These are phyloP conservation scores for Leptopilina syphax DNA, from an alignment of 2,888 invertebrate genomes.

Conservation along the genomic window DNA sequence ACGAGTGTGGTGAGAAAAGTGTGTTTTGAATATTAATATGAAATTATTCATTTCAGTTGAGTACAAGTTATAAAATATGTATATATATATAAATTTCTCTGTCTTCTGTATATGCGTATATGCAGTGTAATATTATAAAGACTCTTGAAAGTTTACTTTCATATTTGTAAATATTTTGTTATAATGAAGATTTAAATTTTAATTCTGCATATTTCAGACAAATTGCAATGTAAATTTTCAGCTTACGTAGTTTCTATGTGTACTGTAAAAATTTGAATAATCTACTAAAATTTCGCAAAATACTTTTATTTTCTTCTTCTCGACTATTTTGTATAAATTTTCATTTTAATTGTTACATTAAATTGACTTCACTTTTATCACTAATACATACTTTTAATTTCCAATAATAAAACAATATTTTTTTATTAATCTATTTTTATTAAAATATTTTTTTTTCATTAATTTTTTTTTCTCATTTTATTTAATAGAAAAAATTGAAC, in stretches of 20 bases:
- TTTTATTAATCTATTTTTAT: too few species aligned
- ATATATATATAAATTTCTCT: too few species aligned
- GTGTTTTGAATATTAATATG: slow-evolving; percentile 16
- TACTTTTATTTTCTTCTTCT: not conserved
- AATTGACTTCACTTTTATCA: too few species aligned
- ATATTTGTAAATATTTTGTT: not conserved
- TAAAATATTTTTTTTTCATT: too few species aligned
- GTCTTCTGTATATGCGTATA: not conserved
- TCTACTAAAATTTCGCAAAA: not conserved
- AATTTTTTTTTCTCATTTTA: not conserved
- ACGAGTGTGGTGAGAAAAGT: not conserved
- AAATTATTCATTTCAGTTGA: not conserved
- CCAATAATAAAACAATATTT: too few species aligned
- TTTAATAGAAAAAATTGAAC: not conserved
- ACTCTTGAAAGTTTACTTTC: slow-evolving; percentile 3
- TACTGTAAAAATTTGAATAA: not conserved
- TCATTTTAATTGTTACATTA: too few species aligned
- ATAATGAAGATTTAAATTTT: not conserved
- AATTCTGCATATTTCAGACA: not conserved
- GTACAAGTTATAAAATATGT: not conserved
- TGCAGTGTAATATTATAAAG: not conserved
- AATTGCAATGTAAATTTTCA: slow-evolving; percentile 8
- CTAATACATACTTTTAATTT: too few species aligned
- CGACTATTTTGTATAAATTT: not conserved
- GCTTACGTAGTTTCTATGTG: not conserved